A percentile compares a stretch with the other conserved stretches of the same genome.
phyloP scores from a whole-genome alignment of 1,140 invertebrate species.

The Heliconius congener region DNA sequence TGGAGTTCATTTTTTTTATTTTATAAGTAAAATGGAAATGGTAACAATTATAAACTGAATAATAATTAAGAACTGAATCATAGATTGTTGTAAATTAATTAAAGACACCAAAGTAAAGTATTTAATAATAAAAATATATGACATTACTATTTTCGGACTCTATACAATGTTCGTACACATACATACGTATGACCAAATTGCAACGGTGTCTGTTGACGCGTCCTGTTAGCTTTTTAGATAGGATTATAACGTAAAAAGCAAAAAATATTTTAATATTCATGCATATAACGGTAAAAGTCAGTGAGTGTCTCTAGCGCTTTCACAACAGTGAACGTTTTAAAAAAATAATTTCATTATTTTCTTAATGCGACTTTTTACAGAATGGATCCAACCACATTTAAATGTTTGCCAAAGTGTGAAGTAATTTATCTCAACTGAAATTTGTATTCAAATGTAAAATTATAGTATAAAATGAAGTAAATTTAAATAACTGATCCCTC shows the following conservation, averaged over 20 bases:
- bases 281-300: not conserved
- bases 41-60: no score
- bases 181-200: not conserved
- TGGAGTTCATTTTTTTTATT: no score
- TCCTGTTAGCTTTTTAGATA: not conserved
- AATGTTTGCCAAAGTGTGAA: constrained; percentile 6
- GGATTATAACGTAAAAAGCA: not conserved
- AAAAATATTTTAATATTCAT: constrained; percentile 7
- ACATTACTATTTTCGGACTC: not conserved
- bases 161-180: not conserved
- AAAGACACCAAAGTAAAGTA: not conserved
- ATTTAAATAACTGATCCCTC: constrained; percentile 8
- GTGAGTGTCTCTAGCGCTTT: not conserved
- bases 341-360: not conserved
- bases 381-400: not conserved
- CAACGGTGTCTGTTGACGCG: not conserved
- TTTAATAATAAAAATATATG: not conserved
- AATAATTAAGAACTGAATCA: no score
- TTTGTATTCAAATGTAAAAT: constrained; percentile 4
- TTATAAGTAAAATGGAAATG: no score
- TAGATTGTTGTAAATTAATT: no score
- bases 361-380: not conserved
- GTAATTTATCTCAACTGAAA: not conserved
- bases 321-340: not conserved
- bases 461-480: constrained; percentile 12